Evolutionary conservation across 2,113 vertebrate species (phyloP), one percentile per base, ranked within the genome.

Genomic region (Hyperopisus bebe): DNA sequence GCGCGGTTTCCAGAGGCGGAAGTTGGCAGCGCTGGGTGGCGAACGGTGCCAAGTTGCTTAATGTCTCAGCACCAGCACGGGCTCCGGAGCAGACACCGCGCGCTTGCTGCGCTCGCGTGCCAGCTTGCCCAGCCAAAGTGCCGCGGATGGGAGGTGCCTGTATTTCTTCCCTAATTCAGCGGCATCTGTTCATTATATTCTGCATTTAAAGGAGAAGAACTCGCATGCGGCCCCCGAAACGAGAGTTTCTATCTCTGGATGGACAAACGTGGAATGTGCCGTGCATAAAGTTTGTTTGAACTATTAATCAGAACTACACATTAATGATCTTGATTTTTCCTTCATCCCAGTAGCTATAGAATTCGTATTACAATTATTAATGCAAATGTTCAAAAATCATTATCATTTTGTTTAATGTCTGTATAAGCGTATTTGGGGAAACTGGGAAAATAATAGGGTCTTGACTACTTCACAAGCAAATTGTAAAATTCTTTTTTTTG

Each of bases 121-220:
- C 94, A 93, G 94, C 94, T 95, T 93, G 94, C 93, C 93, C 91
- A 94, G 95, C 95, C 94, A 95, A 94, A 95, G 94, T 93, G 93
- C 94, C 94, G 92, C 94, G 94, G 93, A 93, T 94, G 94, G 95
- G 95, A 94, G 95, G 95, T 94, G 95, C 92, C 92, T 92, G 93
- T 94, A 93, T 95, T 94, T 95, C 94, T 95, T 95, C 95, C 93
- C 94, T 95, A 95, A 94, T 95, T 95, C 94, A 92, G 94, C 93
- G 94, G 94, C 95, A 95, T 95, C 95, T 95, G 95, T 96, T 96
- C 94, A 95, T 96, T 95, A 96, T 95, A 94, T 93, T 92, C 92
- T 90, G 94, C 93, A 93, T 94, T 95, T 94, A 94, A 95, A 93
- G 91, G 91, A 93, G 92, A 91, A 74, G 91, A 89, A 92, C 92